These are phyloP conservation scores for Oreochromis mossambicus DNA, from an alignment of 2,797 vertebrate genomes.

Conservation along the genomic window DNA sequence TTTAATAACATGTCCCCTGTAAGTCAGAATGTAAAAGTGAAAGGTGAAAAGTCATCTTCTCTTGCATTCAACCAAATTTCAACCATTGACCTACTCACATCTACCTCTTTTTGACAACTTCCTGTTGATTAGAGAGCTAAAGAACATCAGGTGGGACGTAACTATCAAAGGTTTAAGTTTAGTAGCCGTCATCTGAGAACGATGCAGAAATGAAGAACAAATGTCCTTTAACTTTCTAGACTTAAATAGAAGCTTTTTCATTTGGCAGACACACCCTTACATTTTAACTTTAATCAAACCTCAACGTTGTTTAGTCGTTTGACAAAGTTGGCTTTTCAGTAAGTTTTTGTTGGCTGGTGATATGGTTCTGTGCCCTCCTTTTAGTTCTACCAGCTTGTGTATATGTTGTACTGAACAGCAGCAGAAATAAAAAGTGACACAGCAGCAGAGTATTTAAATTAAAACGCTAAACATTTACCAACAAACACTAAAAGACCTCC, in stretches of 20 bases:
- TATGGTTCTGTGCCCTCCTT: background rate
- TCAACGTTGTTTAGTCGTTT: background rate
- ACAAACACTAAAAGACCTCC: background rate
- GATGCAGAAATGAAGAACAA: background rate
- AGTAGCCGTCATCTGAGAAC: accelerated
- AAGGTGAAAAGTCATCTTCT: background rate
- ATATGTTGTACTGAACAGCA: background rate
- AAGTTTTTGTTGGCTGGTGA: background rate
- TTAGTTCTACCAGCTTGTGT: background rate
- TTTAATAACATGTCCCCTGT: background rate
- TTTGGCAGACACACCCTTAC: background rate
- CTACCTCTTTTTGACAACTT: accelerated
- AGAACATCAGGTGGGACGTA: background rate
- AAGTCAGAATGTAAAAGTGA: background rate
- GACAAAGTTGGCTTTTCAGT: background rate
- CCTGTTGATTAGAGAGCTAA: background rate
- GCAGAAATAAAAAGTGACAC: background rate
- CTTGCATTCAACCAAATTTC: background rate
- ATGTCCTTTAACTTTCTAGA: background rate
- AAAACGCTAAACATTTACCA: background rate
- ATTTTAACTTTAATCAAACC: background rate
- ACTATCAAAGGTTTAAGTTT: background rate
- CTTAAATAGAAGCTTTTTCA: background rate
- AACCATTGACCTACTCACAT: background rate
- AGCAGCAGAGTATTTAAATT: background rate